Evolutionary conservation across 2,797 vertebrate genomes (phyloP).

Genomic region (Meda fulgida): DNA sequence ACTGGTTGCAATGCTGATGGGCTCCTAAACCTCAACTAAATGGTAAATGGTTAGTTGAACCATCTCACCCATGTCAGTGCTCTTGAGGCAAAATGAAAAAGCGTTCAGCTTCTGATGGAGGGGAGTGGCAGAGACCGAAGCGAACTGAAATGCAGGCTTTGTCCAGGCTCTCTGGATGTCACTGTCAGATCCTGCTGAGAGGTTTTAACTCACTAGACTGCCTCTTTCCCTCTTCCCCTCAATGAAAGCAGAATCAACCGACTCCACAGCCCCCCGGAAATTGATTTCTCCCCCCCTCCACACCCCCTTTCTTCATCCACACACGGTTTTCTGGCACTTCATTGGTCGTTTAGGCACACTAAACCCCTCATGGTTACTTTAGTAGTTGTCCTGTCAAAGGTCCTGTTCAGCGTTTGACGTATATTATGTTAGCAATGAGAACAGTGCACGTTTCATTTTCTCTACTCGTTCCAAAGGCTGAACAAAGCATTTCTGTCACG

Average conservation of each 20-base stretch:
- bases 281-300: slow-evolving; percentile 37
- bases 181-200: slow-evolving; percentile 52
- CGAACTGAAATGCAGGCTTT: slow-evolving; percentile 45
- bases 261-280: slow-evolving; percentile 53
- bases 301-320: slow-evolving; percentile 18
- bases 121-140: slow-evolving; percentile 43
- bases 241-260: slow-evolving; percentile 56
- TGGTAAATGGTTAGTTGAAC: slow-evolving; percentile 40
- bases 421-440: slow-evolving; percentile 54
- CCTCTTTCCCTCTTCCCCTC: slow-evolving; percentile 47
- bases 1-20: neutral
- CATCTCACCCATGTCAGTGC: slow-evolving; percentile 2
- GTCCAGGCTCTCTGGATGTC: slow-evolving; percentile 53
- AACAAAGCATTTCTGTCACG: slow-evolving; percentile 58
- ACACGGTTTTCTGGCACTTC: slow-evolving; percentile 52
- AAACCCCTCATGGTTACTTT: slow-evolving; percentile 45
- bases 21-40: slow-evolving; percentile 23
- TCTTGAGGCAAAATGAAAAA: slow-evolving; percentile 10
- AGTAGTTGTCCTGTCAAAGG: slow-evolving; percentile 39
- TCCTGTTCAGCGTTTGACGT: slow-evolving; percentile 49
- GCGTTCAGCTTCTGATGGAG: slow-evolving; percentile 16
- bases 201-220: slow-evolving; percentile 43
- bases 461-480: slow-evolving; percentile 48
- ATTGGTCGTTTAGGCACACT: slow-evolving; percentile 46
- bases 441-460: slow-evolving; percentile 48